phyloP scores from a whole-genome alignment of 1,140 invertebrate species.

The Heliconius congener region DNA sequence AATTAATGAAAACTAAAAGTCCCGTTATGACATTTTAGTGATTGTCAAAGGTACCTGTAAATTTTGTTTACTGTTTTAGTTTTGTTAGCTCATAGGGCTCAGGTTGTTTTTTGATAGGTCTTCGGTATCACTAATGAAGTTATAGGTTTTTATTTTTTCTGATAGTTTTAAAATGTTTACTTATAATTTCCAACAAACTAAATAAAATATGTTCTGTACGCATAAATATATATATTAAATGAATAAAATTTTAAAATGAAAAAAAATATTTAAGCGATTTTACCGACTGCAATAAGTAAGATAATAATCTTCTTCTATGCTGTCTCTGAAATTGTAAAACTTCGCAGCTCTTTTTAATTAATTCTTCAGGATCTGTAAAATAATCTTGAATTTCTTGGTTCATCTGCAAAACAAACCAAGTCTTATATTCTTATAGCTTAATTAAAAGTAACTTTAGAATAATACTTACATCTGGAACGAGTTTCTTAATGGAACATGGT shows the following conservation, averaged over 20 bases:
- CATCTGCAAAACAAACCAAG: slow-evolving; percentile 63
- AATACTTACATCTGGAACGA: slow-evolving; percentile 75
- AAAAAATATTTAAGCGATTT: slow-evolving; percentile 15
- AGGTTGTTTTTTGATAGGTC: no score
- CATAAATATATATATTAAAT: no score
- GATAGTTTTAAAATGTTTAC: no score
- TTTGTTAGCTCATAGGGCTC: neutral
- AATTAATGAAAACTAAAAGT: neutral
- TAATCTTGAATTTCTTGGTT: slow-evolving; percentile 78
- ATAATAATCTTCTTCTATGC: slow-evolving; percentile 70
- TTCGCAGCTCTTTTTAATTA: slow-evolving; percentile 74
- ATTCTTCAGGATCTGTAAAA: slow-evolving; percentile 77
- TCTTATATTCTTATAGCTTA: slow-evolving; percentile 17
- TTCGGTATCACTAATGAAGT: neutral
- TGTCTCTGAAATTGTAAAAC: slow-evolving; percentile 77
- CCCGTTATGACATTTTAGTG: neutral
- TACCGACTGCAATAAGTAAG: slow-evolving; percentile 77
- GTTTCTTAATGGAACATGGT: slow-evolving; percentile 73
- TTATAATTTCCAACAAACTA: no score
- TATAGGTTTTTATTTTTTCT: no score
- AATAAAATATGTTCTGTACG: no score
- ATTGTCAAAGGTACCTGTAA: neutral
- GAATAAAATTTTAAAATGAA: neutral
- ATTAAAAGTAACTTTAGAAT: slow-evolving; percentile 19
- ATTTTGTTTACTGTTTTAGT: neutral